Evolutionary conservation across 2,888 invertebrate species (phyloP).

Genomic region (Colostygia pectinataria): DNA sequence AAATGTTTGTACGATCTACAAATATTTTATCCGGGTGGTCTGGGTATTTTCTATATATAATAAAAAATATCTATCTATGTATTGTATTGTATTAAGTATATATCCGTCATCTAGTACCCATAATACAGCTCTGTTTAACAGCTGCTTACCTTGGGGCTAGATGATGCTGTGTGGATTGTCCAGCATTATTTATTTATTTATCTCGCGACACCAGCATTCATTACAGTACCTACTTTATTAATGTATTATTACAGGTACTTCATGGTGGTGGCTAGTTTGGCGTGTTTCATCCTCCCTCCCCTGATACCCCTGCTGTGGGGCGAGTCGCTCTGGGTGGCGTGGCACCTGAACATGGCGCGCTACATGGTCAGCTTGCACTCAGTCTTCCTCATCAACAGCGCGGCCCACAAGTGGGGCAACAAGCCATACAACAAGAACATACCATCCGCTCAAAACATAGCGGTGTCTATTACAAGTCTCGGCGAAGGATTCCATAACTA

Average conservation of each 20-base stretch:
- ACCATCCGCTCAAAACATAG: conserved; percentile 31
- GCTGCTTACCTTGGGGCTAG: no score
- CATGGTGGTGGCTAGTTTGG: conserved; percentile 2
- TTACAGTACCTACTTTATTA: no score
- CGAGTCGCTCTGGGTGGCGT: conserved; percentile 6
- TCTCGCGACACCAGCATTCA: no score
- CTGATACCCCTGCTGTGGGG: conserved; percentile 16
- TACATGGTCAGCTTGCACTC: conserved; percentile 17
- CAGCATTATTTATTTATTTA: no score
- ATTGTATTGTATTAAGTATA: no score
- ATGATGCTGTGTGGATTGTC: no score
- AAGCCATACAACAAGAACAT: conserved; percentile 63
- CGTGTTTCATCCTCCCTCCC: conserved; percentile 27
- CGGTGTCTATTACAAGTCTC: conserved; percentile 23
- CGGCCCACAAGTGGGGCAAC: conserved; percentile 78
- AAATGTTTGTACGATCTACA: no score
- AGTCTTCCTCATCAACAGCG: conserved; percentile 84
- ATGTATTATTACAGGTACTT: conserved; percentile 3
- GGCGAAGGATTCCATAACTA: conserved; percentile 51
- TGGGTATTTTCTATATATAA: no score
- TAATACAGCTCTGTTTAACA: no score
- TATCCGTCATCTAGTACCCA: no score
- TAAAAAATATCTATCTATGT: no score
- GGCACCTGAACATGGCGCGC: conserved; percentile 14
- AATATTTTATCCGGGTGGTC: no score